Evolutionary conservation across 1,140 invertebrate genomes (phyloP), one percentile per base, ranked within the genome.

Genomic region (Neocloeon triangulifer): DNA sequence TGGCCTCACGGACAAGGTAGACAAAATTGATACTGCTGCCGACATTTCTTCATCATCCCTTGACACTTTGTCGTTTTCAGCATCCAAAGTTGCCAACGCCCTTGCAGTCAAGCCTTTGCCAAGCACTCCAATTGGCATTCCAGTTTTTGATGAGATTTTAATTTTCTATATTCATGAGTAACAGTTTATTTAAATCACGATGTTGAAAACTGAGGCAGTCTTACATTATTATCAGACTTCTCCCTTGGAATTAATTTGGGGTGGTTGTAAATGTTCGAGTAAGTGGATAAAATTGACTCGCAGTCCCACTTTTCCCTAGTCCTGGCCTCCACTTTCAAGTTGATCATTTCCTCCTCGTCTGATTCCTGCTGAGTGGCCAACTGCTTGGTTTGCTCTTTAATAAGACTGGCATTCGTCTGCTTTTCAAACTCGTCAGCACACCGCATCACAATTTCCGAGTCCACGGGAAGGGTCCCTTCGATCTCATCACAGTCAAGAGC

Each of bases 221-320:
- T 26, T 37, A 25, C 7, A 33, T 20, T 20, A 25, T 36, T 25
- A 15, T 20, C 16, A 30, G 4, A 38, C 5, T 27, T 18, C 34
- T 43, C 48, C 74, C 69, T 43, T 68, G 61, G 56, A 37, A 92
- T 92, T 4, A 89, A 30, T 54, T 79, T 82, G 0, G 86, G 86
- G 58, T 80, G 79, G 54, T 92, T 89, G 45, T 86, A 86, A 26
- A 80, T 58, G 46, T 76, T 89, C 6, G 81, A 89, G 50, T 88
- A 85, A 2, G 79, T 85, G 14, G 73, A 79, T 5, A 91, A 50
- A 46, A 95, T 81, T 35, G 78, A 82, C 57, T 94, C 76, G 52
- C 88, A 94, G 56, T 96, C 89, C 80, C 81, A 94, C 51, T 72
- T 73, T 50, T 75, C 69, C 41, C 67, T 59, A 16, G 68, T 61